A percentile compares a stretch with the other conserved stretches of the same genome.
Conservation (phyloP, 2,113 vertebrate genomes). For the Laterallus jamaicensis region DNA sequence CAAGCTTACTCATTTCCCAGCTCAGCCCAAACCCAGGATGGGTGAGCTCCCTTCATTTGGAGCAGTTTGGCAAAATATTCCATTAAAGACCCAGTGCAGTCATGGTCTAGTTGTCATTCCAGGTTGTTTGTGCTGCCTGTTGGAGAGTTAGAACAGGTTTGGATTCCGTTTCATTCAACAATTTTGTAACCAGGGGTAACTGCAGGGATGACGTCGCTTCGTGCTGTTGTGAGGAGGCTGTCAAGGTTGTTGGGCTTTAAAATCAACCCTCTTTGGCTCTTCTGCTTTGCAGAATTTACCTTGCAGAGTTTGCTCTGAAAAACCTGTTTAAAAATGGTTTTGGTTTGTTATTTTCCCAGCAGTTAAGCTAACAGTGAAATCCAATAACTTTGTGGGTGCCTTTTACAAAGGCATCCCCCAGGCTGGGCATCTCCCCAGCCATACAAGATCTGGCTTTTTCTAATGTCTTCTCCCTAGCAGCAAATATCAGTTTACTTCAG, state of each 20-base stretch:
- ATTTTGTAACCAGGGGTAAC: not conserved
- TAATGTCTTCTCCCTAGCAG: not conserved
- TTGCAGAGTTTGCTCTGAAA: not conserved
- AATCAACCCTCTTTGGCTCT: not conserved
- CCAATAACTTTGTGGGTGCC: not conserved
- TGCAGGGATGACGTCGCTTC: not conserved
- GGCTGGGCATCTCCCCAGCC: not conserved
- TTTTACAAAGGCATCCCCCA: not conserved
- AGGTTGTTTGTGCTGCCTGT: not conserved
- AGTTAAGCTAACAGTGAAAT: not conserved
- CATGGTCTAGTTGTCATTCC: not conserved
- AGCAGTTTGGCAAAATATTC: not conserved
- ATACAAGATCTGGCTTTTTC: not conserved
- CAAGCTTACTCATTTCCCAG: not conserved
- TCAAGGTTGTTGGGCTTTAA: not conserved
- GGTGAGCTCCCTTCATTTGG: not conserved
- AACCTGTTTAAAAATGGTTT: not conserved
- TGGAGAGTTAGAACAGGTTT: not conserved
- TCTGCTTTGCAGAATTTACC: not conserved
- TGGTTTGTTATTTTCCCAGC: not conserved
- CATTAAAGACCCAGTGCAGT: not conserved
- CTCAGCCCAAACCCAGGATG: not conserved
- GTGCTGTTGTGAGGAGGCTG: not conserved
- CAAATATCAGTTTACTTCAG: not conserved
- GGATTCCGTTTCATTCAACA: constrained; percentile 14